Evolutionary conservation across 1,140 invertebrate species (phyloP), one percentile per base, ranked within the genome.

Genomic region (Drosophila guanche): DNA sequence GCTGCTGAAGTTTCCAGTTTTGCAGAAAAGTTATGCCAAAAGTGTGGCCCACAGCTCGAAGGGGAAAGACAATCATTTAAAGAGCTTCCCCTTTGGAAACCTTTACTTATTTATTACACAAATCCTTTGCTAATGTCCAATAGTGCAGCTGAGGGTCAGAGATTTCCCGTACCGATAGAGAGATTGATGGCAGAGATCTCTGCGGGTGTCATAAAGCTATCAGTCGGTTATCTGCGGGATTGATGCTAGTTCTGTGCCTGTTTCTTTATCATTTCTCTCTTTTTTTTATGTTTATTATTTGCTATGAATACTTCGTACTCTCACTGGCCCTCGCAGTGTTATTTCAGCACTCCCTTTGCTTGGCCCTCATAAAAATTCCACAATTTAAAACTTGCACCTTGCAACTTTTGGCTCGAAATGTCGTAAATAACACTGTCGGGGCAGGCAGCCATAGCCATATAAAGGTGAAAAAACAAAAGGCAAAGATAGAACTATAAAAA

Each of bases 311-410:
- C 73, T 54, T 37, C 33, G 33, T 3, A 33, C 29, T 33, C 3
- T 7, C 29, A 33, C 7, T 33, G 3, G 29, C 33, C 12, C 10
- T 37, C 33, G 2, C 33, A 66, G 53, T 59, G 67, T 83, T 79
- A 75, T 84, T 84, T 83, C 79, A 83, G 79, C 66, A 67, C 47
- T 47, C 42, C 66, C 55, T 14, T 51, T 23, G 46, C 23, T 51
- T 43, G 37, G 52, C 25, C 51, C 60, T 74, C 78, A 86, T 86
- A 86, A 86, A 85, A 86, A 88, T 86, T 81, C 83, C 81, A 86
- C 71, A 88, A 62, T 78, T 63, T 63, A 84, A 86, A 86, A 86
- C 83, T 86, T 86, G 83, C 83, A 86, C 83, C 83, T 86, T 86
- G 83, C 83, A 86, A 86, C 83, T 88, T 86, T 86, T 88, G 83